These are phyloP conservation scores for Cyanoderma ruficeps DNA, from an alignment of 2,113 vertebrate genomes.

Conservation along the genomic window DNA sequence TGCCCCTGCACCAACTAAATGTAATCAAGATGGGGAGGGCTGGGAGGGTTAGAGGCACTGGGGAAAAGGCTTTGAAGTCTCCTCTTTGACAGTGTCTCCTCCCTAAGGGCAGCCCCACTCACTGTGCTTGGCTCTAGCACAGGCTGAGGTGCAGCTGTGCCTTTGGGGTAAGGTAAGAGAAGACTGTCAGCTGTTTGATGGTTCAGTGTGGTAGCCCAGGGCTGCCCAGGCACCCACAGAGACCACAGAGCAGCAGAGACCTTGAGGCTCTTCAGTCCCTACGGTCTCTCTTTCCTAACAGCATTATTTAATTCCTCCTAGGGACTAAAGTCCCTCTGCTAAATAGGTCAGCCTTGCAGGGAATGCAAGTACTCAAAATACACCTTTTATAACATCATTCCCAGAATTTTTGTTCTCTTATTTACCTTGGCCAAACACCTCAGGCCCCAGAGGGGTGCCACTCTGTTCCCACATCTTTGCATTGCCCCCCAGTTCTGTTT, in stretches of 20 bases:
- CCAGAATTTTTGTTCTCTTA: background rate
- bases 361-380: background rate
- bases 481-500: fast-evolving
- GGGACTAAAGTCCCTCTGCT: background rate
- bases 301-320: background rate
- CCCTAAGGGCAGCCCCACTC: background rate
- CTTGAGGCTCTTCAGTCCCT: background rate
- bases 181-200: fast-evolving
- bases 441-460: background rate
- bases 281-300: background rate
- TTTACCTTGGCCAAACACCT: background rate
- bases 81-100: background rate
- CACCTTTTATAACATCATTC: background rate
- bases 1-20: background rate
- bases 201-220: background rate
- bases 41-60: background rate
- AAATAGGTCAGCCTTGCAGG: background rate
- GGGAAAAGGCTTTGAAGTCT: background rate
- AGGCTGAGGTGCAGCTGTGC: background rate
- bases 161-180: background rate
- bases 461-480: fast-evolving
- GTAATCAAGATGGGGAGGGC: background rate
- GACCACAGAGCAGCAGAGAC: background rate
- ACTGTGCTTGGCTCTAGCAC: fast-evolving
- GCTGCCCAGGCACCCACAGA: background rate